Conservation (phyloP, 2,888 invertebrate species). For the Metellina segmentata region DNA sequence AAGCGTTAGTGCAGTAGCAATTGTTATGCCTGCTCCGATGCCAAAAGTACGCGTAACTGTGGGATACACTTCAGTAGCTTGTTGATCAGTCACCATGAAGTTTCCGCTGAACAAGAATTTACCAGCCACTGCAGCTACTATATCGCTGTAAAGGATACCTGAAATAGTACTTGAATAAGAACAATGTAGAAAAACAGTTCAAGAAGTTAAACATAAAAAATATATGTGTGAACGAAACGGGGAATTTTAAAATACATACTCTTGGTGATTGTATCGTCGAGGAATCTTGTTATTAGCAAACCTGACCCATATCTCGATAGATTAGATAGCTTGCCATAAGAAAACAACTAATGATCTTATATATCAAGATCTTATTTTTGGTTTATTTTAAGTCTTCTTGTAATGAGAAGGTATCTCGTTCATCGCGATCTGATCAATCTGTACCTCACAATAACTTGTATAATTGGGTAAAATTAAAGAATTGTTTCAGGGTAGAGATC, state of each 20-base stretch:
- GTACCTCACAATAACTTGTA: too few relatives aligned
- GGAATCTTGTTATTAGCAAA: too few relatives aligned
- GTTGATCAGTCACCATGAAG: conserved; percentile 85
- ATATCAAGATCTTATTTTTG: too few relatives aligned
- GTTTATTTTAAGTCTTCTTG: too few relatives aligned
- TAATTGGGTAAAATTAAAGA: too few relatives aligned
- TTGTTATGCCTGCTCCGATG: conserved; percentile 84
- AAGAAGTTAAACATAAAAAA: not conserved
- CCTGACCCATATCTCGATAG: too few relatives aligned
- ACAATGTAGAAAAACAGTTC: not conserved
- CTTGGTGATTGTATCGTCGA: not conserved
- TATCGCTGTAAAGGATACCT: conserved; percentile 44
- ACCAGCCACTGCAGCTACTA: conserved; percentile 65
- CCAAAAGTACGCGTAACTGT: conserved; percentile 86
- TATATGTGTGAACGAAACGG: not conserved
- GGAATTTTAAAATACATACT: not conserved
- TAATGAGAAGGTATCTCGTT: too few relatives aligned
- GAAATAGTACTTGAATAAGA: not conserved
- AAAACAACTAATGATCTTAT: too few relatives aligned
- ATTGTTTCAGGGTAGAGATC: too few relatives aligned
- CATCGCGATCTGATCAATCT: too few relatives aligned
- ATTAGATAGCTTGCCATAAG: too few relatives aligned
- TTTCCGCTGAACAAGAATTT: conserved; percentile 82
- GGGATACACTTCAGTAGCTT: conserved; percentile 86
- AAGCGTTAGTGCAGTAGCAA: conserved; percentile 10